These are phyloP conservation scores for Stictonetta naevosa DNA, from an alignment of 2,113 vertebrate species.

Conservation along the genomic window DNA sequence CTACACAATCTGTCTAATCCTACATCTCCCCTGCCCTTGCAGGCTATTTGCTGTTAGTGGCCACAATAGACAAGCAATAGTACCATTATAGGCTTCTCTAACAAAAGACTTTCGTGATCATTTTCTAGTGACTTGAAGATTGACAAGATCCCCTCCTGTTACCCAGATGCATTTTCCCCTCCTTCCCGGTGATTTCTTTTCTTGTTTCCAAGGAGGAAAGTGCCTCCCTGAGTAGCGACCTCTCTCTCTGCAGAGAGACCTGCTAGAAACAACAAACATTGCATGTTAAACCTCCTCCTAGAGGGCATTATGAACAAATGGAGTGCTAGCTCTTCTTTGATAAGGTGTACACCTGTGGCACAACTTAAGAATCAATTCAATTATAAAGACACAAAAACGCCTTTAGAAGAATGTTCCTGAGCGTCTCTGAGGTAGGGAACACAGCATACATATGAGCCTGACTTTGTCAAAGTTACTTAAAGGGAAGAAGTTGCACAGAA, in stretches of 20 bases:
- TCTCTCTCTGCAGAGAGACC: conserved; percentile 73
- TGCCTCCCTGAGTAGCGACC: conserved; percentile 76
- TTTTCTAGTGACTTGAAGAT: conserved; percentile 80
- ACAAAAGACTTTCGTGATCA: conserved; percentile 80
- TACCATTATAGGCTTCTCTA: conserved; percentile 78
- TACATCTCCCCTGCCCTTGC: conserved; percentile 49
- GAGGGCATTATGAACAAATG: conserved; percentile 74
- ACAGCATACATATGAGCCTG: conserved; percentile 1
- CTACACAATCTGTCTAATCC: conserved; percentile 75
- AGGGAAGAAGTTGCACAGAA: conserved; percentile 10
- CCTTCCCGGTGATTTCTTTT: conserved; percentile 82
- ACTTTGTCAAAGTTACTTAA: conserved; percentile 42
- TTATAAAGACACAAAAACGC: conserved; percentile 78
- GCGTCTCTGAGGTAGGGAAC: background rate
- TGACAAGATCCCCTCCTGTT: conserved; percentile 83
- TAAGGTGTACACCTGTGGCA: conserved; percentile 68
- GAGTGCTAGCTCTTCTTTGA: conserved; percentile 71
- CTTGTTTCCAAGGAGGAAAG: conserved; percentile 81
- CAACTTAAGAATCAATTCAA: conserved; percentile 79
- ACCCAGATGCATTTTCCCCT: conserved; percentile 75
- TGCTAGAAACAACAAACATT: conserved; percentile 78
- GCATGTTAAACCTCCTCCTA: conserved; percentile 71
- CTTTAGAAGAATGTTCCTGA: conserved; percentile 76
- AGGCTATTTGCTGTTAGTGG: conserved; percentile 71
- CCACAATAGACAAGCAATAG: conserved; percentile 76